phyloP scores from a whole-genome alignment of 1,140 invertebrate species.

The Drosophila jambulina region DNA sequence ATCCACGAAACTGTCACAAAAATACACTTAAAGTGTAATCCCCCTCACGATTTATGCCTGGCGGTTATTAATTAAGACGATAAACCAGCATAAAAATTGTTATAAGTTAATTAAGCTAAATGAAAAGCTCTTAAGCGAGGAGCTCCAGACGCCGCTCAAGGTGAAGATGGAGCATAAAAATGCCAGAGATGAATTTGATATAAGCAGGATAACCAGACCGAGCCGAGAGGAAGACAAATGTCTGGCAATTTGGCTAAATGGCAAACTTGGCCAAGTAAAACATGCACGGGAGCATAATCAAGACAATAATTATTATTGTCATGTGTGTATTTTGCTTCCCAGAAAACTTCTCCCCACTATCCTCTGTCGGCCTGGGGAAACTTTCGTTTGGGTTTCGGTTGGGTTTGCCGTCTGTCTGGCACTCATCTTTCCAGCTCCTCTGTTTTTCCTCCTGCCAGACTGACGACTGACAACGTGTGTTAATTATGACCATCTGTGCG shows the following conservation, averaged over 20 bases:
- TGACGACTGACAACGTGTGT: conserved; percentile 72
- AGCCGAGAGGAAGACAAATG: conserved; percentile 69
- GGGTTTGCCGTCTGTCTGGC: conserved; percentile 45
- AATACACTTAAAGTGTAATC: conserved; percentile 53
- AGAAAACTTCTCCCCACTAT: conserved; percentile 26
- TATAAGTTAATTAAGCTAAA: conserved; percentile 84
- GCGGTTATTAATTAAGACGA: conserved; percentile 78
- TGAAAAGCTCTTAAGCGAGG: conserved; percentile 76
- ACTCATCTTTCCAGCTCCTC: conserved; percentile 18
- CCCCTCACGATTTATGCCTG: conserved; percentile 48
- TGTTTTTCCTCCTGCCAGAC: conserved; percentile 20
- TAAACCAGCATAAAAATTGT: conserved; percentile 77
- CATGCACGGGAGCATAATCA: conserved; percentile 81
- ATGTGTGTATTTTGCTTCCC: conserved; percentile 73
- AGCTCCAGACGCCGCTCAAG: conserved; percentile 41
- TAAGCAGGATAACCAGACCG: conserved; percentile 18
- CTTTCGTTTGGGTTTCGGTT: conserved; percentile 31
- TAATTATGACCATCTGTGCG: conserved; percentile 78
- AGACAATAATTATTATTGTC: conserved; percentile 84
- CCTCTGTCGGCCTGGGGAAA: conserved; percentile 19
- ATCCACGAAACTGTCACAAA: conserved; percentile 50
- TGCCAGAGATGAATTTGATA: conserved; percentile 43
- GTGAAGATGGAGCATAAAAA: conserved; percentile 55
- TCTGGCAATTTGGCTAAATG: conserved; percentile 83
- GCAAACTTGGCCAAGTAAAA: conserved; percentile 77